phyloP scores from a whole-genome alignment of 2,797 vertebrate species.

The Halcyon leucocephala region DNA sequence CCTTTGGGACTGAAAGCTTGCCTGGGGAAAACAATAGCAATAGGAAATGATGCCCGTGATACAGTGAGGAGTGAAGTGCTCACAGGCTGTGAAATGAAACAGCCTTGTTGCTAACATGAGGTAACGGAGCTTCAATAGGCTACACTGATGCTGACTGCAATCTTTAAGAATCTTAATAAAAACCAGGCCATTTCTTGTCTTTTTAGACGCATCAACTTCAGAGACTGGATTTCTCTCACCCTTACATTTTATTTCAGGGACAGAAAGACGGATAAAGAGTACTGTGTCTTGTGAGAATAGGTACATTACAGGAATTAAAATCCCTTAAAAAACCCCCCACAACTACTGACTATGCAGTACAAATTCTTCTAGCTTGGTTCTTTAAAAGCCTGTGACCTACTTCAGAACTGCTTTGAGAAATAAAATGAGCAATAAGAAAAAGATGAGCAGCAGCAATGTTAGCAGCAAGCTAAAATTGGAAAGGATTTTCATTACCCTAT shows the following conservation, averaged over 20 bases:
- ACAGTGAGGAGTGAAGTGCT: background rate
- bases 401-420: slow-evolving; percentile 10
- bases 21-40: background rate
- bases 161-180: background rate
- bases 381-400: slow-evolving; percentile 34
- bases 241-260: background rate
- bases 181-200: background rate
- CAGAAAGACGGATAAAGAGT: background rate
- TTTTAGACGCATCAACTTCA: background rate
- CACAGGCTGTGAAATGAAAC: background rate
- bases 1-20: background rate
- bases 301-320: background rate
- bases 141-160: background rate
- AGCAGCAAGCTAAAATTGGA: slow-evolving; percentile 26
- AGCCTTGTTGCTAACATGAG: background rate
- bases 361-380: background rate
- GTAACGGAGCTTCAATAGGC: background rate
- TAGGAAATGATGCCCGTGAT: background rate
- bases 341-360: background rate
- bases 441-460: background rate
- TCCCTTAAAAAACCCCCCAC: background rate
- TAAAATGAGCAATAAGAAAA: background rate
- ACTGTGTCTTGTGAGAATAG: background rate
- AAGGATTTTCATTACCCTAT: background rate
- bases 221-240: background rate